These are phyloP conservation scores for Drosophila nigricruria DNA, from an alignment of 2,888 invertebrate genomes.

Conservation along the genomic window DNA sequence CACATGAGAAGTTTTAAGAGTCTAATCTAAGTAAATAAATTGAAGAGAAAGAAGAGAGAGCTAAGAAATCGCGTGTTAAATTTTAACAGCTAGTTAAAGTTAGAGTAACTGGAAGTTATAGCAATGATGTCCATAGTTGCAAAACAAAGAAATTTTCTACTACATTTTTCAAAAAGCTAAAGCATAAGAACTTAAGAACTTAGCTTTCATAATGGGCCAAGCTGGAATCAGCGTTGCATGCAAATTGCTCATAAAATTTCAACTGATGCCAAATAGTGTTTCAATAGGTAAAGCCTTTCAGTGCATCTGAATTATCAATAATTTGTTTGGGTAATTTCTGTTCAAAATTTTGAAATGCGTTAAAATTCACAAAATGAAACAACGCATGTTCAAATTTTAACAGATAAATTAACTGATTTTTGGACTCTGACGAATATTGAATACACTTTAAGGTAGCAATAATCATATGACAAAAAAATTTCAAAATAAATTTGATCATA, in stretches of 20 bases:
- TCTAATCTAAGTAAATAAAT: not conserved
- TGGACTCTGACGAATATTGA: not conserved
- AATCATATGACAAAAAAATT: not conserved
- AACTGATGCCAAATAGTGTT: conserved; percentile 4
- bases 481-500: not conserved
- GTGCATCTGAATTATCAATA: conserved; percentile 52
- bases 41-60: not conserved
- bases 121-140: not conserved
- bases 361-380: not conserved
- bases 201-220: not conserved
- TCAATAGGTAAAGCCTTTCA: not conserved
- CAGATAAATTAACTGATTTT: not conserved
- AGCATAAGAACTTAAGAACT: not conserved
- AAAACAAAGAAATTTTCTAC: not conserved
- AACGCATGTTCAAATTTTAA: conserved; percentile 5
- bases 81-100: not conserved
- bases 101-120: not conserved
- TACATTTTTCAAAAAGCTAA: not conserved
- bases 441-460: not conserved
- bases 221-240: conserved; percentile 25
- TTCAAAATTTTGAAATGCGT: conserved; percentile 7
- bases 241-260: conserved; percentile 34
- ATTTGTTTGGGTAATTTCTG: conserved; percentile 31
- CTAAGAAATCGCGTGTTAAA: not conserved
- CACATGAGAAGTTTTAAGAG: conserved; percentile 10